Evolutionary conservation across 2,113 vertebrate species (phyloP), one percentile per base, ranked within the genome.

Genomic region (Hyaena hyaena): DNA sequence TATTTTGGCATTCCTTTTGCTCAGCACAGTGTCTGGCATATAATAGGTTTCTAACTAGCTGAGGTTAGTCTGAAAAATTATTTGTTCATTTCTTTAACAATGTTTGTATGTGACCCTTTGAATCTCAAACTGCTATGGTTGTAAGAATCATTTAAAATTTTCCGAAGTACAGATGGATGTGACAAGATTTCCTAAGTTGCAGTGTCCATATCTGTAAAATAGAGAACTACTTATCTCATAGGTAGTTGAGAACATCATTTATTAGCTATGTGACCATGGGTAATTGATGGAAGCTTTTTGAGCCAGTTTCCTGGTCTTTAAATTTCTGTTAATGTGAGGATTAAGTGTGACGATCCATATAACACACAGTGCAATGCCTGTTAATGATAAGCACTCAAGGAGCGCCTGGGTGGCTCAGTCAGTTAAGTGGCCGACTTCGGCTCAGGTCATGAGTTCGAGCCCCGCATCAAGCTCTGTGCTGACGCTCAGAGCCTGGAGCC

Each of bases 71-170:
- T 87, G 89, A 87, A 86, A 26, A 43, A 84, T 69, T 92, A 88
- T 55, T 85, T 77, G 33, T 58, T 89, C 55, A 55, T 69, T 11
- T 65, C 61, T 90, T 93, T 81, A 88, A 90, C 16, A 61, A 19
- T 76, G 50, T 48, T 33, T 88, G 16, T 53, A 53, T 79, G 43
- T 69, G 77, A 83, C 77, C 45, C 77, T 92, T 92, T 50, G 5
- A 84, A n/a, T 88, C 61, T 88, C 43, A 79, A 83, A 92, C 12
- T 92, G 86, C 69, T 71, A 24, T 35, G 77, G 43, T 71, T 88
- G 21, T 17, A 95, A 69, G 69, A 88, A 83, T 88, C 19, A 69
- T 61, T 87, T 88, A 33, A 81, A 84, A 88, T 84, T 95, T 89
- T 79, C 53, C 50, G 53, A 83, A 82, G 79, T 84, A 89, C 28